A percentile compares a stretch with the other conserved stretches of the same genome.
Evolutionary conservation across 2,113 vertebrate species (phyloP).

Genomic region (Sterrhoptilus dennistouni): DNA sequence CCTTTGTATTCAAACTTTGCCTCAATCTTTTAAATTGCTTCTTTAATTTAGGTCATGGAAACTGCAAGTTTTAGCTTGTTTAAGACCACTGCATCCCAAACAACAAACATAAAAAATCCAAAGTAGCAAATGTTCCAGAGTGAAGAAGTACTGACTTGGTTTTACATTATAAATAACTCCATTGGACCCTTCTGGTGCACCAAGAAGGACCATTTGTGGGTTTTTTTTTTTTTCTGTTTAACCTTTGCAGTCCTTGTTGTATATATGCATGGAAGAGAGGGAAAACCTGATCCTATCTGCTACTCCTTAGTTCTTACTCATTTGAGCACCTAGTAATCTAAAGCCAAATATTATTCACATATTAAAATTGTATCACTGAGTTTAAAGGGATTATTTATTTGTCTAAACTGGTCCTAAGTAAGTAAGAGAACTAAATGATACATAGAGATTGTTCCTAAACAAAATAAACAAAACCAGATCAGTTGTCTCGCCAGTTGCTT

Average conservation of each 20-base stretch:
- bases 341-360: not conserved
- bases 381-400: constrained; percentile 11
- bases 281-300: not conserved
- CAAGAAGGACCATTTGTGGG: not conserved
- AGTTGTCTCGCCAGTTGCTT: not conserved
- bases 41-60: not conserved
- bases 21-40: not conserved
- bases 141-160: not conserved
- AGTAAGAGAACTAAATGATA: not conserved
- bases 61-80: not conserved
- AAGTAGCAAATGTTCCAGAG: not conserved
- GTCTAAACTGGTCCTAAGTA: not conserved
- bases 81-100: not conserved
- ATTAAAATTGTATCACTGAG: not conserved
- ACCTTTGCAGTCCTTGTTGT: not conserved
- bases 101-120: not conserved
- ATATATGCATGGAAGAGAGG: not conserved
- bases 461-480: constrained; percentile 15
- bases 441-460: constrained; percentile 5
- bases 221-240: not conserved
- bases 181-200: not conserved
- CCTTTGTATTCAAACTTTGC: not conserved
- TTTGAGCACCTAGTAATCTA: not conserved
- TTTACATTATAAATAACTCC: not conserved
- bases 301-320: not conserved